phyloP scores from a whole-genome alignment of 2,888 invertebrate genomes.

The Pterostichus niger region DNA sequence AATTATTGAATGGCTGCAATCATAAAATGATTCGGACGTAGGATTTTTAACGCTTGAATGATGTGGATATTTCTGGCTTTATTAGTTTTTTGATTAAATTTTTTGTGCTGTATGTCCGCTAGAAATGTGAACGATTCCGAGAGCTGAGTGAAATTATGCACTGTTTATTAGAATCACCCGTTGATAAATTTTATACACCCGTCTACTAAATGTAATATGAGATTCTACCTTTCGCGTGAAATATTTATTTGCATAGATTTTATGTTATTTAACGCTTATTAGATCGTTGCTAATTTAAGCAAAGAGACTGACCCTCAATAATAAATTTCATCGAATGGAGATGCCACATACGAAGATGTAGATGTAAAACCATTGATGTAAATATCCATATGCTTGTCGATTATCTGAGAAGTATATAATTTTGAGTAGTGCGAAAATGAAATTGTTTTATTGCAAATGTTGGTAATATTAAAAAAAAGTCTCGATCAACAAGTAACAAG shows the following conservation, averaged over 20 bases:
- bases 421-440: too few species aligned
- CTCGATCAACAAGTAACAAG: too few species aligned
- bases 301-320: too few species aligned
- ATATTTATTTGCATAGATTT: neutral
- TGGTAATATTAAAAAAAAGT: too few species aligned
- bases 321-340: neutral
- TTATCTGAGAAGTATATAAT: too few species aligned
- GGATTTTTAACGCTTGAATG: slow-evolving; percentile 61
- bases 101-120: slow-evolving; percentile 46
- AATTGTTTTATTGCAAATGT: too few species aligned
- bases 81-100: slow-evolving; percentile 63
- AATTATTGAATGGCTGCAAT: slow-evolving; percentile 60
- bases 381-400: too few species aligned
- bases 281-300: neutral
- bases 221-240: neutral
- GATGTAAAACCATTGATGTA: too few species aligned
- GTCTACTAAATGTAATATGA: slow-evolving; percentile 7
- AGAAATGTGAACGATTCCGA: slow-evolving; percentile 39
- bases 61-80: slow-evolving; percentile 56
- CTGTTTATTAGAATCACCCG: slow-evolving; percentile 33
- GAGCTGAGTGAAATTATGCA: slow-evolving; percentile 33
- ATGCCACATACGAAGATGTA: neutral
- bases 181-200: slow-evolving; percentile 18
- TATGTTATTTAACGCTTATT: neutral
- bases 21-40: slow-evolving; percentile 58